A percentile compares a stretch with the other conserved stretches of the same genome.
Conservation (phyloP, 1,140 invertebrate genomes). For the Sitophilus oryzae region DNA sequence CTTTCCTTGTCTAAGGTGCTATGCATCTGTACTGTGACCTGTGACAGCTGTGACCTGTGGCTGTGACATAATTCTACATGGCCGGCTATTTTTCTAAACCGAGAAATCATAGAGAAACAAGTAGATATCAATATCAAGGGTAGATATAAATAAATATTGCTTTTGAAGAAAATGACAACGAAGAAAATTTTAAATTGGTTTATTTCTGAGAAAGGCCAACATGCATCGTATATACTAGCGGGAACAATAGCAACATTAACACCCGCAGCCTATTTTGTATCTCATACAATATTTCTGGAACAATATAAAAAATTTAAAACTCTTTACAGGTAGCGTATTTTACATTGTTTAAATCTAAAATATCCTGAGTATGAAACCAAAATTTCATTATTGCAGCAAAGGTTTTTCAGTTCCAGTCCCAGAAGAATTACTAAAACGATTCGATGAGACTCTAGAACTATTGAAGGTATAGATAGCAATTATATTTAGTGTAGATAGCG, state of each 20-base stretch:
- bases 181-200: no score
- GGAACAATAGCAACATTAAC: slow-evolving; percentile 24
- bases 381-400: slow-evolving; percentile 40
- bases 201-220: slow-evolving; percentile 34
- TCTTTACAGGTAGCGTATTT: slow-evolving; percentile 49
- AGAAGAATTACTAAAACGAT: slow-evolving; percentile 39
- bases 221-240: slow-evolving; percentile 26
- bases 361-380: not conserved
- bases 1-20: no score
- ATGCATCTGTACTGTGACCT: no score
- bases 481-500: not conserved
- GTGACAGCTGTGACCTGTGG: no score
- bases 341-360: slow-evolving; percentile 7
- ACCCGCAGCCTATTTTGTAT: slow-evolving; percentile 41
- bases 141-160: no score
- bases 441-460: slow-evolving; percentile 49
- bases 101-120: no score
- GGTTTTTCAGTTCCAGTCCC: slow-evolving; percentile 45
- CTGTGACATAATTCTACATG: no score
- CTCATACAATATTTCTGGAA: slow-evolving; percentile 49
- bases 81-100: no score
- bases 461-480: slow-evolving; percentile 29
- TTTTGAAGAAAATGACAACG: no score
- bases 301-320: slow-evolving; percentile 49
- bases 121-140: no score